Evolutionary conservation across 2,888 invertebrate species (phyloP), one percentile per base, ranked within the genome.

Genomic region (Esperia sulphurella): DNA sequence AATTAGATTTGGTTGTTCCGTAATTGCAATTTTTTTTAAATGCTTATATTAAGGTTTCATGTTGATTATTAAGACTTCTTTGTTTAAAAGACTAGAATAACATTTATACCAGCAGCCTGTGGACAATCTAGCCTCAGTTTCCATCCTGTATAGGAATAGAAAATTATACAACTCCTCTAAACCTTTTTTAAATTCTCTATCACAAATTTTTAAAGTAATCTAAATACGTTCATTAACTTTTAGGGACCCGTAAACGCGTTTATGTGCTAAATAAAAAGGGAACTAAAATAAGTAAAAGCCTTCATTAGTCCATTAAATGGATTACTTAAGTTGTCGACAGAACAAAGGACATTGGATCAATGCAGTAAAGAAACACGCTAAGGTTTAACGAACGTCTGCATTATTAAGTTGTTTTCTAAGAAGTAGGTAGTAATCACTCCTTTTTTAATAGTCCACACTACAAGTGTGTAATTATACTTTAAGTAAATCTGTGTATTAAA

Each of bases 371-470:
- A 45, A 48, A 46, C 43, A 49, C 48, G 39, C 50, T 33, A 35
- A 35, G 46, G 33, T 28, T 45, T 54, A 52, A 50, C 48, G 45
- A 45, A 50, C 52, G 53, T 45, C 49, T 59, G 43, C 52, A 57
- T 60, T 54, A 59, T 57, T 56, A 52, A 54, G 49, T 53, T 51
- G 54, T 52, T 52, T 52, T 54, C 50, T 46, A 53, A 49, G 49
- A 50, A 45, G 12, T 28, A 43, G 10, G 33, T n/a, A n/a, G n/a
- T n/a, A n/a, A n/a, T 8, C 13, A 14, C 14, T n/a, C 14, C 21
- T 21, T 21, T 5, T 21, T 5, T 21, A 21, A 21, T 21, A 21
- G 21, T 21, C 21, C 14, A 35, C 39, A 13, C 14, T 14, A 39
- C 13, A 30, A 30, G 30, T 35, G 10, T 10, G 35, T 35, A 12